Conservation (phyloP, 2,113 vertebrate species). For the Scolopax mira region DNA sequence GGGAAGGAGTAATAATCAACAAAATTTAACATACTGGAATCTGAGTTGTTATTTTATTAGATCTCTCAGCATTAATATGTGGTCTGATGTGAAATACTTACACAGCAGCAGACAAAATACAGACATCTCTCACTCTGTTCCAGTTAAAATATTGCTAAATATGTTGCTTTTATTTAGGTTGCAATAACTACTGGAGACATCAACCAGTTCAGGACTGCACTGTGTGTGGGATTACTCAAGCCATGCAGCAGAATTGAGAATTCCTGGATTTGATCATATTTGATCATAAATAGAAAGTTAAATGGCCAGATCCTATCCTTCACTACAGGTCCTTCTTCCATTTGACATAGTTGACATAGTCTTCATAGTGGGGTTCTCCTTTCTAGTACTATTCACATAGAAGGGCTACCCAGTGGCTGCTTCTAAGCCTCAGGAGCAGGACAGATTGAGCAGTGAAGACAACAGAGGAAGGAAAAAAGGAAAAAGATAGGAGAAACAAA, state of each 20-base stretch:
- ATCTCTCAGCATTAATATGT: neutral
- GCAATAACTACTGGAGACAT: neutral
- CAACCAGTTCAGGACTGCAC: neutral
- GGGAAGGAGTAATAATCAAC: neutral
- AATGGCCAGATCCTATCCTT: neutral
- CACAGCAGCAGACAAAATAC: neutral
- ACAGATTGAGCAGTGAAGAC: neutral
- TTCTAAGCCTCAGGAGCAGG: neutral
- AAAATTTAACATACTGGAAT: neutral
- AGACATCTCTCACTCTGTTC: neutral
- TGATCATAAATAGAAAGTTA: neutral
- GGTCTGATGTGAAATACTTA: neutral
- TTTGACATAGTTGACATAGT: neutral
- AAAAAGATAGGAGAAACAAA: neutral
- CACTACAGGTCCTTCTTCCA: neutral
- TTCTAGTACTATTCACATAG: neutral
- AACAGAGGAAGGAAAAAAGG: neutral
- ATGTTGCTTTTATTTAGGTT: neutral
- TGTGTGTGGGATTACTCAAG: neutral
- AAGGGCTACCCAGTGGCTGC: neutral
- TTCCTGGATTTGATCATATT: neutral
- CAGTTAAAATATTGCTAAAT: constrained; percentile 26
- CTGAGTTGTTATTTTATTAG: neutral
- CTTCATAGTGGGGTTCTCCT: neutral
- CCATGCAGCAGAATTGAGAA: neutral